Evolutionary conservation across 1,140 invertebrate species (phyloP).

Genomic region (Mycetomoellerius zeteki): DNA sequence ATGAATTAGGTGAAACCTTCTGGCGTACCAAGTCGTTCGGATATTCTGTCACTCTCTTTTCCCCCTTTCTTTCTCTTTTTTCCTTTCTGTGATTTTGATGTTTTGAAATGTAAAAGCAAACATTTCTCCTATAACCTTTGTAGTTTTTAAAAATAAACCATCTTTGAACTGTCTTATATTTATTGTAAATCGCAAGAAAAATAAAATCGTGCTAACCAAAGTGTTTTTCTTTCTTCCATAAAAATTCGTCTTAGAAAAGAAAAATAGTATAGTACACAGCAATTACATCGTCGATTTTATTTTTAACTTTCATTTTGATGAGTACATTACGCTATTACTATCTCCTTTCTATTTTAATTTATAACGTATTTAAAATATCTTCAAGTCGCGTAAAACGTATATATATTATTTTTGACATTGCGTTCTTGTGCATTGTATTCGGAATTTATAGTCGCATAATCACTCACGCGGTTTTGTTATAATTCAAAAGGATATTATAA

Average conservation of each 20-base stretch:
- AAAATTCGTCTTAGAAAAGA: constrained; percentile 2
- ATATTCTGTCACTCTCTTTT: constrained; percentile 43
- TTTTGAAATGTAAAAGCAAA: constrained; percentile 26
- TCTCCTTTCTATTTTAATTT: constrained; percentile 53
- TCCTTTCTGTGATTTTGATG: constrained; percentile 43
- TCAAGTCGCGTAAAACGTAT: constrained; percentile 63
- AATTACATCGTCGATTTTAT: constrained; percentile 64
- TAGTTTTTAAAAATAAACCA: constrained; percentile 77
- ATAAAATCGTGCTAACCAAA: constrained; percentile 8
- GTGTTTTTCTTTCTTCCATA: constrained; percentile 5
- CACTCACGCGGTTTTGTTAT: neutral
- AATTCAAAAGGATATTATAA: constrained; percentile 6
- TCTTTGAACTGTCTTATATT: constrained; percentile 65
- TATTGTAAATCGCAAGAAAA: constrained; percentile 64
- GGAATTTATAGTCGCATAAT: constrained; percentile 56
- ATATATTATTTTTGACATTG: constrained; percentile 58
- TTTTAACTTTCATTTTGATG: constrained; percentile 63
- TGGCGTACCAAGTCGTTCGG: constrained; percentile 60
- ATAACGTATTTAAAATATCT: constrained; percentile 79
- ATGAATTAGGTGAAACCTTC: constrained; percentile 69
- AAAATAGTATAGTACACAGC: neutral
- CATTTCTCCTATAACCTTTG: constrained; percentile 71
- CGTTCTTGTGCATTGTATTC: constrained; percentile 63
- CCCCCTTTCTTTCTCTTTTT: constrained; percentile 17
- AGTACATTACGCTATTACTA: constrained; percentile 67